Percentiles rank a stretch among this genome's conserved stretches.
Evolutionary conservation across 2,888 invertebrate species (phyloP).

Genomic region (Pecten maximus): DNA sequence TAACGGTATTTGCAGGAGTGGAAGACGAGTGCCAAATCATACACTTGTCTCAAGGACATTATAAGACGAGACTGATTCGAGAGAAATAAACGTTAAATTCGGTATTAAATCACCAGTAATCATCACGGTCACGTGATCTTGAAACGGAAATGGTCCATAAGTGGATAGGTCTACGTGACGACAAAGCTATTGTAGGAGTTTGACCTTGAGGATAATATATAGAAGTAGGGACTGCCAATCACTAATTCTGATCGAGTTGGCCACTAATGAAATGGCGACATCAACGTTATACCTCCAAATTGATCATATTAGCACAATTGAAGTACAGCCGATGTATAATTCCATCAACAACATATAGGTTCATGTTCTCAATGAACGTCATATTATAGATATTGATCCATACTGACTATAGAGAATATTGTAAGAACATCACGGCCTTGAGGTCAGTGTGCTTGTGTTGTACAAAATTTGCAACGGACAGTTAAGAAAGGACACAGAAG

Average conservation of each 20-base stretch:
- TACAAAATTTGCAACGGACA: background rate
- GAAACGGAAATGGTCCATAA: background rate
- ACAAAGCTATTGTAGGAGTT: background rate
- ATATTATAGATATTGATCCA: background rate
- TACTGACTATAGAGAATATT: background rate
- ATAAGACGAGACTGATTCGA: too few species aligned
- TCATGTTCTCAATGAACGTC: background rate
- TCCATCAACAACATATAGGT: background rate
- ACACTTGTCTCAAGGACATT: too few species aligned
- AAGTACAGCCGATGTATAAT: background rate
- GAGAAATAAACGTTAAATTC: background rate
- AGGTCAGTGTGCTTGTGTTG: background rate
- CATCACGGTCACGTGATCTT: background rate
- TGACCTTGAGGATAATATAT: background rate
- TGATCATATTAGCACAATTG: constrained; percentile 15
- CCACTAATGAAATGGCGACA: background rate
- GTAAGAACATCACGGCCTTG: background rate
- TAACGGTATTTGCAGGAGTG: too few species aligned
- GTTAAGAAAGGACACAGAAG: background rate
- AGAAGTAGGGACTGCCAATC: background rate
- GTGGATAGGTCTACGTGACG: background rate
- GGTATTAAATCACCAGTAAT: background rate
- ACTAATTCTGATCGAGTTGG: background rate
- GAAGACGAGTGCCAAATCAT: too few species aligned
- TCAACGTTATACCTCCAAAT: background rate